These are phyloP conservation scores for Eremobia ochroleuca DNA, from an alignment of 2,888 invertebrate genomes.

Conservation along the genomic window DNA sequence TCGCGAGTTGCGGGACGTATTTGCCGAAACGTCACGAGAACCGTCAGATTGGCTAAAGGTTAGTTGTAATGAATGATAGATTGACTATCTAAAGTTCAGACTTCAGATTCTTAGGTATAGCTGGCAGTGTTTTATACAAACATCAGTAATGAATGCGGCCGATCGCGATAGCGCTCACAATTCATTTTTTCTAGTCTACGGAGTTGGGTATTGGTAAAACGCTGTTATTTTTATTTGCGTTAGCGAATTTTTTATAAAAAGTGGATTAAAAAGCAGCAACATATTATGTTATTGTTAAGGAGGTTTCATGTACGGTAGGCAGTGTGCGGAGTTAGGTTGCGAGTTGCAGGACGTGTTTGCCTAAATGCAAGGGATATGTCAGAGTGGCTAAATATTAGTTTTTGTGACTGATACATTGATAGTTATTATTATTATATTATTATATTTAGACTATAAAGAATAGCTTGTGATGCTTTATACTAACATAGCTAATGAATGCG, in stretches of 20 bases:
- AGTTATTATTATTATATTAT: no score
- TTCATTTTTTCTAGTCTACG: conserved; percentile 64
- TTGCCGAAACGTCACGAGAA: background rate
- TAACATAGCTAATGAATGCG: conserved; percentile 85
- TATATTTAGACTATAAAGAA: background rate
- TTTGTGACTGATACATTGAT: no score
- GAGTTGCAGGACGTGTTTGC: background rate
- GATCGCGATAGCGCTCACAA: conserved; percentile 75
- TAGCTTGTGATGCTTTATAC: conserved; percentile 69
- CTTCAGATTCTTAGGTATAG: no score
- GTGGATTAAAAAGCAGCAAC: background rate
- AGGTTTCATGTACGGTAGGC: background rate
- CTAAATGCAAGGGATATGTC: background rate
- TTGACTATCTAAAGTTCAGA: background rate
- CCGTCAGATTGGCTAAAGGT: background rate
- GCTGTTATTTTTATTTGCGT: conserved; percentile 31
- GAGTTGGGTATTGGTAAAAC: conserved; percentile 39
- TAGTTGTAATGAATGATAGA: background rate
- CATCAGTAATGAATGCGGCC: conserved; percentile 83
- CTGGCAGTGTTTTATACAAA: conserved; percentile 81
- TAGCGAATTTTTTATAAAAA: background rate
- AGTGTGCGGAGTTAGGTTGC: background rate
- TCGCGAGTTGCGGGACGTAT: no score
- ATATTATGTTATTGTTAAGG: background rate
- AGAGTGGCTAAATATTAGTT: no score